phyloP scores from a whole-genome alignment of 2,113 vertebrate genomes.

The Equus przewalskii region DNA sequence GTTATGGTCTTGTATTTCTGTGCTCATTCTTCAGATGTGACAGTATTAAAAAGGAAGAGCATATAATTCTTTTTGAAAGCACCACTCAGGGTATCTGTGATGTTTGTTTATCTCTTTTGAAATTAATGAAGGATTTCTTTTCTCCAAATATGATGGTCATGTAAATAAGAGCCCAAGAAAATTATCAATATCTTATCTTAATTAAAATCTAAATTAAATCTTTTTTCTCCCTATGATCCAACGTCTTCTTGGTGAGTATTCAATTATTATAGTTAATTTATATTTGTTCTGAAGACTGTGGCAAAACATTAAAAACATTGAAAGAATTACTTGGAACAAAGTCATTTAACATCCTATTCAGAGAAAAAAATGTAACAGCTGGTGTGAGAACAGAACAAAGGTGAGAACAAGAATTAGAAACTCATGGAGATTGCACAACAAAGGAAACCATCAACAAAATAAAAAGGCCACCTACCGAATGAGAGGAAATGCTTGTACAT shows the following conservation, averaged over 20 bases:
- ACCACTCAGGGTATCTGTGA: slow-evolving; percentile 18
- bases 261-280: slow-evolving; percentile 70
- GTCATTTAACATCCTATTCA: background rate
- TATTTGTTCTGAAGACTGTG: slow-evolving; percentile 55
- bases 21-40: background rate
- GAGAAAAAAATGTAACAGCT: slow-evolving; percentile 24
- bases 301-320: slow-evolving; percentile 59
- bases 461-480: background rate
- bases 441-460: background rate
- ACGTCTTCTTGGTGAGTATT: slow-evolving; percentile 72
- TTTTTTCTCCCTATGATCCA: slow-evolving; percentile 65
- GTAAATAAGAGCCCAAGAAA: slow-evolving; percentile 39
- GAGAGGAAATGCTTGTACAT: background rate
- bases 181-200: slow-evolving; percentile 87
- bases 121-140: slow-evolving; percentile 71
- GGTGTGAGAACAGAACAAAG: background rate
- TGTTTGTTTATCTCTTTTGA: slow-evolving; percentile 72
- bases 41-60: background rate
- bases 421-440: background rate
- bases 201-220: slow-evolving; percentile 89
- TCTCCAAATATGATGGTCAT: slow-evolving; percentile 58
- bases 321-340: slow-evolving; percentile 71
- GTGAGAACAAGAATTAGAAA: background rate
- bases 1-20: background rate
- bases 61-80: background rate